Evolutionary conservation across 2,113 vertebrate genomes (phyloP).

Genomic region (Hymenochirus boettgeri): DNA sequence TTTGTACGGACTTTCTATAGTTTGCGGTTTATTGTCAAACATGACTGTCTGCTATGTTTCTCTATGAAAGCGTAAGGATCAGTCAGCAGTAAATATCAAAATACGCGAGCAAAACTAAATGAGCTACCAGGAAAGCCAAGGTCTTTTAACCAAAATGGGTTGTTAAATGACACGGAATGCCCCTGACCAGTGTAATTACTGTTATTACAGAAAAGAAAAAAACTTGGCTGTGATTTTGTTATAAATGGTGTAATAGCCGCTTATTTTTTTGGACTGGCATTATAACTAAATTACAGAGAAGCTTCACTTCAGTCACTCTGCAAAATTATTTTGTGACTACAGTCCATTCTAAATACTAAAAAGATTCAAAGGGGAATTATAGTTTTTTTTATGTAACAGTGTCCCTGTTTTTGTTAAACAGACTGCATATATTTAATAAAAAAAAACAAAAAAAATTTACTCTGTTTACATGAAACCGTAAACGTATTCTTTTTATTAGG

Average conservation of each 20-base stretch:
- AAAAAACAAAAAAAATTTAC: no score
- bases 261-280: constrained; percentile 2
- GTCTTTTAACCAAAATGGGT: background rate
- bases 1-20: no score
- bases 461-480: no score
- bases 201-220: background rate
- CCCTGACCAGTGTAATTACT: background rate
- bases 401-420: no score
- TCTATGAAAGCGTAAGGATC: background rate
- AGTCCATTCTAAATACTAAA: no score
- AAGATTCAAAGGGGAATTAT: no score
- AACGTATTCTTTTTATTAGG: no score
- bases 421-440: no score
- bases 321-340: background rate
- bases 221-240: background rate
- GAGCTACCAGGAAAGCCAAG: background rate
- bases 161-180: background rate
- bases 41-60: background rate
- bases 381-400: no score
- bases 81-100: background rate
- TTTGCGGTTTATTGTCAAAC: background rate
- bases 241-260: background rate
- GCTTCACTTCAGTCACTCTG: background rate
- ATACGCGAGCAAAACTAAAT: background rate
- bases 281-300: background rate